Evolutionary conservation across 2,888 invertebrate genomes (phyloP).

Genomic region (Catotricha subobsoleta): DNA sequence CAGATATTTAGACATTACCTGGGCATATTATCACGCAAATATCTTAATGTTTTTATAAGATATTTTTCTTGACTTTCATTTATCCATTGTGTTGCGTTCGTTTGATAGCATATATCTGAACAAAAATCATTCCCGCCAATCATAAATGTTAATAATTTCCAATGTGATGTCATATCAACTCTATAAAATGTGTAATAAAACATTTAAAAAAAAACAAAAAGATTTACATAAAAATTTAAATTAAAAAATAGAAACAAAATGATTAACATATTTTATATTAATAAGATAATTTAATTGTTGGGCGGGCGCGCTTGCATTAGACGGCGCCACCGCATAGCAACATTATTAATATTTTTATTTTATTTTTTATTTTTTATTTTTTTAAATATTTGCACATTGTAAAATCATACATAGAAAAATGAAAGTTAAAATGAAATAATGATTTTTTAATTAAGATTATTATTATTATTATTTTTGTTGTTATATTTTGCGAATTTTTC

Average conservation of each 20-base stretch:
- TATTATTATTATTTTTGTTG: no score
- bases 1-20: slow-evolving; percentile 20
- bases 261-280: no score
- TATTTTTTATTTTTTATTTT: neutral
- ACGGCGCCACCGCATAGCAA: no score
- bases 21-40: slow-evolving; percentile 37
- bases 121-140: slow-evolving; percentile 44
- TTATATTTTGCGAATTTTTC: no score
- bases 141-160: slow-evolving; percentile 41
- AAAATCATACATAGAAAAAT: neutral
- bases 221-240: no score
- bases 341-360: neutral
- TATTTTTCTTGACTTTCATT: slow-evolving; percentile 31
- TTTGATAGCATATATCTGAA: slow-evolving; percentile 33
- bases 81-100: slow-evolving; percentile 22
- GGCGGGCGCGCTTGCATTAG: no score
- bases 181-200: slow-evolving; percentile 25
- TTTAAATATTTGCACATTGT: neutral
- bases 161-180: slow-evolving; percentile 35
- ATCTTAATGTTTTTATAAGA: slow-evolving; percentile 30
- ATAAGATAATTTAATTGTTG: no score
- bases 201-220: slow-evolving; percentile 1
- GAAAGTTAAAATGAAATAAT: no score
- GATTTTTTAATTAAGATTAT: no score
- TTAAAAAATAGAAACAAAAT: no score